phyloP scores from a whole-genome alignment of 2,888 invertebrate species.

The Tethea ocularis region DNA sequence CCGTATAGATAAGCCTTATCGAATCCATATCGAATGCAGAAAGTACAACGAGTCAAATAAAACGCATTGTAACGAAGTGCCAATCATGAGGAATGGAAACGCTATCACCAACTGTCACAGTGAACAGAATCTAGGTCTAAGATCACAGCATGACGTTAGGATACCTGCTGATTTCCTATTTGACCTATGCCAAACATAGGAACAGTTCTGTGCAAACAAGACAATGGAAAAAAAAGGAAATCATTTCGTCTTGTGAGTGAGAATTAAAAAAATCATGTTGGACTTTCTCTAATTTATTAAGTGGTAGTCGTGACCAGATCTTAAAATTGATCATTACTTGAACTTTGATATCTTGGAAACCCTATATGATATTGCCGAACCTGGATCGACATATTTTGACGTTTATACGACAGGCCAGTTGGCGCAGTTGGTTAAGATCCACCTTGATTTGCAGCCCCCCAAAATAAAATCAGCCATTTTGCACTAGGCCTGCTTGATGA shows the following conservation, averaged over 20 bases:
- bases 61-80: background rate
- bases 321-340: too few relatives aligned
- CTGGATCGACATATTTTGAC: too few relatives aligned
- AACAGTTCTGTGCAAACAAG: background rate
- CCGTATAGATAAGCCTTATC: slow-evolving; percentile 2
- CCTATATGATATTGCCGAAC: too few relatives aligned
- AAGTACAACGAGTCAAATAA: slow-evolving; percentile 6
- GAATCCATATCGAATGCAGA: slow-evolving; percentile 10
- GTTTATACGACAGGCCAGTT: too few relatives aligned
- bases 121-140: background rate
- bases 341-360: too few relatives aligned
- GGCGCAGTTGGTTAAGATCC: too few relatives aligned
- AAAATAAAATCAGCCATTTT: too few relatives aligned
- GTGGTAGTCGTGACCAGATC: too few relatives aligned
- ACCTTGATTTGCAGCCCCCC: too few relatives aligned
- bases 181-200: background rate
- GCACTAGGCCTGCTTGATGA: too few relatives aligned
- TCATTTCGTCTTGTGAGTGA: background rate
- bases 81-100: background rate
- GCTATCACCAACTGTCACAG: background rate
- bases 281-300: background rate
- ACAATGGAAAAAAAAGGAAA: background rate
- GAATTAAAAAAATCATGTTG: background rate
- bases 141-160: background rate
- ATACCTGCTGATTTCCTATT: background rate